These are phyloP conservation scores for Bemisia tabaci DNA, from an alignment of 1,140 invertebrate genomes.

Conservation along the genomic window DNA sequence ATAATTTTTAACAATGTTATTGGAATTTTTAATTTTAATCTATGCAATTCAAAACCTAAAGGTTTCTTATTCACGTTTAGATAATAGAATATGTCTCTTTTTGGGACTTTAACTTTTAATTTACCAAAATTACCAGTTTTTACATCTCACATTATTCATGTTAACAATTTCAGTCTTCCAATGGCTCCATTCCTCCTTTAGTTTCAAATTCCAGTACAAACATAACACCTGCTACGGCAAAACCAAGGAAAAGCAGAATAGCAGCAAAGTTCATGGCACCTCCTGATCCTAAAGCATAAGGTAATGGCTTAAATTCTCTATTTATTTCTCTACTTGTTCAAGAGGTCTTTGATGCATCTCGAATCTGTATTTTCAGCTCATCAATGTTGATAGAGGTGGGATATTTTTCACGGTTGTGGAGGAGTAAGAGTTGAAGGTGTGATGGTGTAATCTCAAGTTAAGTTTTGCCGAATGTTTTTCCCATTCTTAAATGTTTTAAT, in stretches of 20 bases:
- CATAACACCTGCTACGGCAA: not conserved
- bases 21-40: not conserved
- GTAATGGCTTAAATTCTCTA: not conserved
- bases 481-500: too few species aligned
- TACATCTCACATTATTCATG: not conserved
- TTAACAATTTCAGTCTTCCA: not conserved
- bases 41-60: too few species aligned
- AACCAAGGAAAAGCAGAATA: not conserved
- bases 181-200: not conserved
- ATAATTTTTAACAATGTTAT: not conserved
- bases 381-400: too few species aligned
- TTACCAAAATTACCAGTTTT: not conserved
- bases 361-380: too few species aligned
- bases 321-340: too few species aligned
- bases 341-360: too few species aligned
- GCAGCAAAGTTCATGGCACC: not conserved
- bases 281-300: not conserved
- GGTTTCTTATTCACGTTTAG: too few species aligned
- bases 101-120: not conserved
- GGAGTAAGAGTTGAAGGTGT: too few species aligned
- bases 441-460: too few species aligned
- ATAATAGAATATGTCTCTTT: too few species aligned
- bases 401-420: too few species aligned
- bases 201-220: not conserved
- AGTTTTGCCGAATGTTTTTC: too few species aligned